phyloP scores from a whole-genome alignment of 2,797 vertebrate species.

The Sebastolobus altivelis region DNA sequence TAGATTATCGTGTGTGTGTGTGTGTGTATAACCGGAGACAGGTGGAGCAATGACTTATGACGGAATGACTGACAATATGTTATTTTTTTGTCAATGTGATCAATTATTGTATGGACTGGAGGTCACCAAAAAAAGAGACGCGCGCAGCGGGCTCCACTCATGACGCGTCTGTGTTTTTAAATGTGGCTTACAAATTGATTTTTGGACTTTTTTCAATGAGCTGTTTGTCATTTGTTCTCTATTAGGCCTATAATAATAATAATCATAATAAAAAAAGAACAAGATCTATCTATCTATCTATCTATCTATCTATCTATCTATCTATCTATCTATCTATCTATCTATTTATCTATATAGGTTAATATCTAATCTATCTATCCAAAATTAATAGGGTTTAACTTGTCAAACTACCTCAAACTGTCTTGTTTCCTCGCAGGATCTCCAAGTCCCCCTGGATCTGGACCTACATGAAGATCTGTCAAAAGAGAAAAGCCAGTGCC shows the following conservation, averaged over 20 bases:
- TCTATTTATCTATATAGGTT: not conserved
- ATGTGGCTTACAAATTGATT: slow-evolving; percentile 43
- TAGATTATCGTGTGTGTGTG: slow-evolving; percentile 14
- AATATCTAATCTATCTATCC: slow-evolving; percentile 6
- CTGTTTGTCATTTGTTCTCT: not conserved
- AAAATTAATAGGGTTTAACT: slow-evolving; percentile 16
- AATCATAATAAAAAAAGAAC: no score
- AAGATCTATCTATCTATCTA: not conserved
- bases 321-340: not conserved
- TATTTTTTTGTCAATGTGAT: slow-evolving; percentile 71
- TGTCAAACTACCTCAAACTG: slow-evolving; percentile 23
- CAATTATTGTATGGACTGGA: slow-evolving; percentile 63
- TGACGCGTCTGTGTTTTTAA: slow-evolving; percentile 28
- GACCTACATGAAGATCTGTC: slow-evolving; percentile 11
- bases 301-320: not conserved
- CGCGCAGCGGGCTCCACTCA: not conserved
- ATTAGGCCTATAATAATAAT: not conserved
- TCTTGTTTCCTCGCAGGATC: slow-evolving; percentile 5
- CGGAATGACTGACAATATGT: slow-evolving; percentile 63
- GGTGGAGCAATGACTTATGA: slow-evolving; percentile 52
- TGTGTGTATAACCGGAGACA: slow-evolving; percentile 38
- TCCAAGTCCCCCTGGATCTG: not conserved
- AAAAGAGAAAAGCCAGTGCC: slow-evolving; percentile 81
- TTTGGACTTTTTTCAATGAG: slow-evolving; percentile 33
- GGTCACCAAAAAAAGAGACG: slow-evolving; percentile 53